These are phyloP conservation scores for Hemiprocne comata DNA, from an alignment of 2,113 vertebrate genomes.

Conservation along the genomic window DNA sequence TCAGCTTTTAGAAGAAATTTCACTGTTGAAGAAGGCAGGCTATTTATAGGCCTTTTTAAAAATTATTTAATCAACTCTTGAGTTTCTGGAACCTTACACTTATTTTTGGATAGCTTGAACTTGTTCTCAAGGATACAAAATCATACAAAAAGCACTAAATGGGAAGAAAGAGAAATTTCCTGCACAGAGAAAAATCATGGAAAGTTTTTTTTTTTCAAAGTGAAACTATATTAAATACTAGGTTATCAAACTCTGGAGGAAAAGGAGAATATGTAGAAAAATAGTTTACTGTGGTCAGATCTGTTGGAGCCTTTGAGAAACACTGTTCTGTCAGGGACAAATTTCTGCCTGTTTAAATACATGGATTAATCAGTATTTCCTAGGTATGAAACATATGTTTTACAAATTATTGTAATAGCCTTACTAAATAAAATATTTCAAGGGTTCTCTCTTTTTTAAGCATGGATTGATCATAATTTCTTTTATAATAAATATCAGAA, in stretches of 20 bases:
- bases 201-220: background rate
- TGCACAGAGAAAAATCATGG: background rate
- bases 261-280: background rate
- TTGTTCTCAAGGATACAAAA: conserved; percentile 6
- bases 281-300: background rate
- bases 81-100: background rate
- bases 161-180: background rate
- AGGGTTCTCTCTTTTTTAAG: background rate
- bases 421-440: conserved; percentile 10
- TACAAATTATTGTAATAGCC: background rate
- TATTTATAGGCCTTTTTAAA: background rate
- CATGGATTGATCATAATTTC: background rate
- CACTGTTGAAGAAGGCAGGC: background rate
- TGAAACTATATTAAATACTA: background rate
- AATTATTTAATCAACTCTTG: background rate
- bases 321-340: background rate
- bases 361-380: background rate
- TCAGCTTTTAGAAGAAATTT: conserved; percentile 34
- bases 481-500: background rate
- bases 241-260: background rate
- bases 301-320: background rate
- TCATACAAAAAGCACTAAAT: background rate
- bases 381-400: background rate
- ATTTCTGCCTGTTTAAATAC: background rate
- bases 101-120: background rate